A percentile compares a stretch with the other conserved stretches of the same genome.
Conservation (phyloP, 2,797 vertebrate species). For the Microhierax caerulescens region DNA sequence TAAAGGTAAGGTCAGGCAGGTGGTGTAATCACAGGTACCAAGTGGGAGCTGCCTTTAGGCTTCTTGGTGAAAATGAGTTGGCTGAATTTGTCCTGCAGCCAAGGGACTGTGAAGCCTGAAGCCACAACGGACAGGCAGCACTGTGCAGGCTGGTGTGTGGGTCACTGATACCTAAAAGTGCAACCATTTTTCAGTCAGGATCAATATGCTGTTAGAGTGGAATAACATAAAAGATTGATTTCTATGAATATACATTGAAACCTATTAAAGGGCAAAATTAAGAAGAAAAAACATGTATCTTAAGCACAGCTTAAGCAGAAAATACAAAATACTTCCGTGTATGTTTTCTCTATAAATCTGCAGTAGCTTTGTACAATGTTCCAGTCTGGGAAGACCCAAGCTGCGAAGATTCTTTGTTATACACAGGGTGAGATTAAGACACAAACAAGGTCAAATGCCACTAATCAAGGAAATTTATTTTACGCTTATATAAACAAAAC, state of each 20-base stretch:
- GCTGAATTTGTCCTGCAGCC: not conserved
- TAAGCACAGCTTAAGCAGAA: not conserved
- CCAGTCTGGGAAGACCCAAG: too few relatives aligned
- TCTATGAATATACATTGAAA: not conserved
- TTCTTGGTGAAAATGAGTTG: rapidly evolving
- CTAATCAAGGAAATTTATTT: too few relatives aligned
- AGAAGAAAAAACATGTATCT: not conserved
- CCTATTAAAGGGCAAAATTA: not conserved
- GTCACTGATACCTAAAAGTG: not conserved
- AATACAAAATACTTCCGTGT: not conserved
- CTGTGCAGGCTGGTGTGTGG: not conserved
- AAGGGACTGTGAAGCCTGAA: not conserved
- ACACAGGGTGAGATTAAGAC: too few relatives aligned
- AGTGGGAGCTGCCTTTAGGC: not conserved
- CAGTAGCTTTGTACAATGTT: not conserved
- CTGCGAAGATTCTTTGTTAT: too few relatives aligned
- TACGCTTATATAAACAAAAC: too few relatives aligned
- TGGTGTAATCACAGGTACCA: not conserved
- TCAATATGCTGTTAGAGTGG: rapidly evolving
- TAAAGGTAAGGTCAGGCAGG: not conserved
- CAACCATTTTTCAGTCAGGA: not conserved
- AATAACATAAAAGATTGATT: not conserved
- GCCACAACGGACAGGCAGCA: not conserved
- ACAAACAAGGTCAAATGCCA: too few relatives aligned
- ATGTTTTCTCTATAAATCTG: not conserved